Base-by-base conservation (phyloP, 2,797 vertebrate species). In the Sebastes alutus region DNA sequence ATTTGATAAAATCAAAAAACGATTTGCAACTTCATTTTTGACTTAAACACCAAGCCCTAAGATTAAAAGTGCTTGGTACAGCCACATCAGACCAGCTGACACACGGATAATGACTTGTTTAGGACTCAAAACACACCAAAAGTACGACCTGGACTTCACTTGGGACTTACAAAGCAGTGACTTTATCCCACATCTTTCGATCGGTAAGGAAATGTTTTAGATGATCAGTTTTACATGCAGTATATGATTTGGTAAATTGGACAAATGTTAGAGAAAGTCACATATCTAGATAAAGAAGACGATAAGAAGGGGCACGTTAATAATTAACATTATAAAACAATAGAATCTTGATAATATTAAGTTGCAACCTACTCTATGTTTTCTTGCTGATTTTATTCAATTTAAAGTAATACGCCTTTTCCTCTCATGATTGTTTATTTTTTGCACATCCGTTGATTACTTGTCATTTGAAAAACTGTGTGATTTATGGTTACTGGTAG, bases 11-110 rank as follows among this genome's bases (percentile, higher is more conserved):
- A 64, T 38, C 23, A 42, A 23, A 64, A 42, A 52, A 52, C 20
- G 22, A 64, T 1, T 64, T 64, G 0, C n/a, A 18, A 20, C 0
- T n/a, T n/a, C 0, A 52, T 0, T 52, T 2, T 52, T 52, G 20
- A n/a, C 20, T 52, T 52, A 2, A 49, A 49, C 16, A 49, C 42
- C 42, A 20, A 56, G 23, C 22, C 54, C 54, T 25, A 56, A 56
- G 54, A 27, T 25, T 25, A 7, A 49, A 42, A 42, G 38, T 42
- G 38, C 14, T 8, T 58, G 13, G 3, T 58, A 0, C 60, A 62
- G 38, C 35, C 35, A 38, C 42, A 46, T 0, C 30, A 5, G 61
- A 63, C 3, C n/a, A 64, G 33, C 62, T 25, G 62, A 42, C 62
- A 42, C 4, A 63, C n/a, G 2, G 0, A 64, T 16, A 38, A 42